A percentile compares a stretch with the other conserved stretches of the same genome.
Conservation (phyloP, 2,797 vertebrate genomes). For the Oryzias sinensis region DNA sequence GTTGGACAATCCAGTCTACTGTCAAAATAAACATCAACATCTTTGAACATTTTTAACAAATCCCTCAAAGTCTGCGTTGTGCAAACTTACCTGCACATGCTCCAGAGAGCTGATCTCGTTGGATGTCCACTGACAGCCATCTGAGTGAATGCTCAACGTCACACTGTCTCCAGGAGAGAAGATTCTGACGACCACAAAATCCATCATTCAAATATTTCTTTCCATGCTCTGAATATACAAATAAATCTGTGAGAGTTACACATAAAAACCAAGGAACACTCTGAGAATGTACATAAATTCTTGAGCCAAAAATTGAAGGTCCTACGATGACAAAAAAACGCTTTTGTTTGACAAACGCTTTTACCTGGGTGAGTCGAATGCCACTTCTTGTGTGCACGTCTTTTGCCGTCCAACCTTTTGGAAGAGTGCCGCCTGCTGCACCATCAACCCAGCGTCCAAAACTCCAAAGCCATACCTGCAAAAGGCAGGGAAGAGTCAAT, state of each 20-base stretch:
- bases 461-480: conserved; percentile 69
- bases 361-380: conserved; percentile 53
- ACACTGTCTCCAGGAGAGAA: conserved; percentile 53
- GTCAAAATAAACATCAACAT: not conserved
- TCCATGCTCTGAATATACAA: not conserved
- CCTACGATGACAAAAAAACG: too few species aligned
- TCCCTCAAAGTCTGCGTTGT: not conserved
- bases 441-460: conserved; percentile 69
- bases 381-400: conserved; percentile 50
- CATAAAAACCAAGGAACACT: too few species aligned
- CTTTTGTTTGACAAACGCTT: not conserved
- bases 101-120: conserved; percentile 73
- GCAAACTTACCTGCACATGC: conserved; percentile 62
- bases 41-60: not conserved
- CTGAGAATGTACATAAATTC: too few species aligned
- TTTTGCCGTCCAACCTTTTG: conserved; percentile 38
- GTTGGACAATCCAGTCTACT: too few species aligned
- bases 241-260: too few species aligned
- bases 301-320: too few species aligned
- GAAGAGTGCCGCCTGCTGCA: conserved; percentile 62
- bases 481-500: conserved; percentile 3
- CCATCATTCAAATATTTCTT: not conserved
- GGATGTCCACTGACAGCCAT: conserved; percentile 55
- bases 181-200: conserved; percentile 48
- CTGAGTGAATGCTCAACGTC: conserved; percentile 57